A percentile compares a stretch with the other conserved stretches of the same genome.
Evolutionary conservation across 2,113 vertebrate species (phyloP).

Genomic region (Australoheros scitulus): DNA sequence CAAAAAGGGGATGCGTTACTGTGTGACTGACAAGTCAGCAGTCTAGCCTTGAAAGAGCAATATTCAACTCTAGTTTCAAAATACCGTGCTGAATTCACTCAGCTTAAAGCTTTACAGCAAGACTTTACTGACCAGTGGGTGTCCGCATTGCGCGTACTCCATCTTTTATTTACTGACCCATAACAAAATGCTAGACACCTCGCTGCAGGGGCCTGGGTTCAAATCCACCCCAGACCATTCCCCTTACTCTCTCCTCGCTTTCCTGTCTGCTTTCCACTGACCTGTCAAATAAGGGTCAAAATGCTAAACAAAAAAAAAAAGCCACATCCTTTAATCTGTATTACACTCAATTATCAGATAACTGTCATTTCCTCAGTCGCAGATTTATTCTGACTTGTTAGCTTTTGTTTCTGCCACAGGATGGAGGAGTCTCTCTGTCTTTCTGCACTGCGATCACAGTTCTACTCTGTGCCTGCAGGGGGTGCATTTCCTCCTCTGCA

Average conservation of each 20-base stretch:
- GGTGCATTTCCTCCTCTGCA: conserved; percentile 88
- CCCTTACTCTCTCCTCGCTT: neutral
- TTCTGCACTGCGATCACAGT: conserved; percentile 89
- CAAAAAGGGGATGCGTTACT: neutral
- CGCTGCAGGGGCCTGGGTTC: neutral
- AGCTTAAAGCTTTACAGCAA: no score
- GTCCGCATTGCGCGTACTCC: neutral
- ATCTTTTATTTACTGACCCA: neutral
- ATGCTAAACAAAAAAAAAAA: accelerated
- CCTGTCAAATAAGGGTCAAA: neutral
- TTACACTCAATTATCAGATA: neutral
- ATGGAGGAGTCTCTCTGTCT: conserved; percentile 96
- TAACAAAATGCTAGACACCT: neutral
- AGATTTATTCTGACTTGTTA: neutral
- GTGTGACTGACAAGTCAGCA: no score
- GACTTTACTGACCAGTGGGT: neutral
- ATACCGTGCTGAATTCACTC: neutral
- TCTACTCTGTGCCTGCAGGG: conserved; percentile 89
- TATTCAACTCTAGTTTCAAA: neutral
- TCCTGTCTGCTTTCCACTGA: neutral
- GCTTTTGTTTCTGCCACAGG: conserved; percentile 71
- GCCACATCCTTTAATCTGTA: neutral
- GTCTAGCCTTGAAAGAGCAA: neutral
- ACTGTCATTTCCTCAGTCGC: neutral
- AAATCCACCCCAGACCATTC: accelerated